Conservation (phyloP, 53 echinoderm and acorn worm species). For the Holothuria scabra region DNA sequence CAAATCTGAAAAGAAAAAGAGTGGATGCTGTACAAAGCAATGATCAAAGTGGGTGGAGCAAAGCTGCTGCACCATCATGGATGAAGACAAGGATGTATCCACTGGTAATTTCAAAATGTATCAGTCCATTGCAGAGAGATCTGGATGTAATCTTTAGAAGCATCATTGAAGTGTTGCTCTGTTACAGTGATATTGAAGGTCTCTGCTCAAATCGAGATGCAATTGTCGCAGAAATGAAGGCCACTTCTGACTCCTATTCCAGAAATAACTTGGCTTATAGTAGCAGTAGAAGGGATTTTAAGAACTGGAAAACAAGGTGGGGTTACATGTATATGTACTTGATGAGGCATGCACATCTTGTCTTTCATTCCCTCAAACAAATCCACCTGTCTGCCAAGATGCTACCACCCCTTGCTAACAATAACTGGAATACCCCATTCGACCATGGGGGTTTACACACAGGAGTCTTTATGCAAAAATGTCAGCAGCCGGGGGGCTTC, state of each 20-base stretch:
- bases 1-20: no score
- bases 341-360: constrained; percentile 39
- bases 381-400: not conserved
- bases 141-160: constrained; percentile 5
- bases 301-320: constrained; percentile 20
- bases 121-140: not conserved
- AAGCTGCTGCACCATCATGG: no score
- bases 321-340: constrained; percentile 42
- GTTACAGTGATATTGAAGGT: not conserved
- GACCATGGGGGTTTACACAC: constrained; percentile 1
- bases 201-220: not conserved
- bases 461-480: constrained; percentile 21
- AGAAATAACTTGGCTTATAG: not conserved
- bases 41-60: no score
- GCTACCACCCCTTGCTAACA: not conserved
- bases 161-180: not conserved
- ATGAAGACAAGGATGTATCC: no score
- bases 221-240: not conserved
- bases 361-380: not conserved
- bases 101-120: no score
- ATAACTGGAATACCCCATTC: constrained; percentile 7
- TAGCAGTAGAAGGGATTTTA: not conserved
- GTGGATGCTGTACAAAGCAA: no score
- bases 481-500: constrained; percentile 2
- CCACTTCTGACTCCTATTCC: not conserved